Evolutionary conservation across 2,888 invertebrate genomes (phyloP), one percentile per base, ranked within the genome.

Genomic region (Drosophila maculinotata): DNA sequence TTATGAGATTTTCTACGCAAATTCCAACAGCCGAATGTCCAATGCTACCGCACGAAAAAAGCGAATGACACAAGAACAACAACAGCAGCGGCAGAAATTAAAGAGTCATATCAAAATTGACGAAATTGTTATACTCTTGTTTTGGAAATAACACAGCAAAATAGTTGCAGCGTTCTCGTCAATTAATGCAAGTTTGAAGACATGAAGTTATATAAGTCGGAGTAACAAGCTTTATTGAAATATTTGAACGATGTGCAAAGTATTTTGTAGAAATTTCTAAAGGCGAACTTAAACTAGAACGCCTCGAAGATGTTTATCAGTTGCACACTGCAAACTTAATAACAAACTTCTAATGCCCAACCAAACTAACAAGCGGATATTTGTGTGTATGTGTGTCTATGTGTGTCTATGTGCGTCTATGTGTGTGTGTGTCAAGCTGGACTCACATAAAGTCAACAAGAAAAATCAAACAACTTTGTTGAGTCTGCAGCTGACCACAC

Each of bases 1-100:
- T 81, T 87, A 81, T 85, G 71, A 81, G 86, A 87, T 87, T 81
- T 75, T 68, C 86, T 54, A 66, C 78, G 81, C 53, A 80, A 84
- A 79, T 86, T 71, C 83, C 77, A 49, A 33, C 38, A 49, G 35
- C 36, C 45, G 57, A 56, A 59, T 78, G 53, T 41, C 48, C 58
- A 52, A 33, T 42, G 42, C 38, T n/a, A 53, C 20, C 47, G 35
- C 12, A 64, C 7, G n/a, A n/a, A 47, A 17, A 15, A 33, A 12
- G n/a, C 53, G 14, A 52, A 52, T 30, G 36, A 33, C 57, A 28
- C 39, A 48, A 39, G 33, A 38, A 12, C 17, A 60, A 42, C 30
- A 36, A 23, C 10, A 31, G 10, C 12, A 26, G n/a, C 14, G 35
- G 8, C n/a, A 14, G 12, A 12, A 53, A 38, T 26, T 23, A 9